Conservation (phyloP, 2,888 invertebrate species). For the Drosophila leonis region DNA sequence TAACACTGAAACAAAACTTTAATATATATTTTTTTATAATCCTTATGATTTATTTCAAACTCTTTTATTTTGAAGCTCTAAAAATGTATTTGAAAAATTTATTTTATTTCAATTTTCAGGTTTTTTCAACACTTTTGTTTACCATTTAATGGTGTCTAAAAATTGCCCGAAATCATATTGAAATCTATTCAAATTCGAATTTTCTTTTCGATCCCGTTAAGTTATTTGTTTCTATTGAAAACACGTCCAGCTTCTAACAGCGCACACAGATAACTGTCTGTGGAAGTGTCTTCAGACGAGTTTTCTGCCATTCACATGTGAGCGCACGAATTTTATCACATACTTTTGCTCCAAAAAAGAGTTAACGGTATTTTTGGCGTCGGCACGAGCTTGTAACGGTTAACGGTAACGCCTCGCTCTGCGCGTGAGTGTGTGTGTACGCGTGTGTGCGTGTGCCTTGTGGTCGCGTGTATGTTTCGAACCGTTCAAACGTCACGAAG, state of each 20-base stretch:
- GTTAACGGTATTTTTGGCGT: slow-evolving; percentile 57
- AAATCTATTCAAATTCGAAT: slow-evolving; percentile 1
- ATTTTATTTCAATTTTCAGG: neutral
- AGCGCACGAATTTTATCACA: slow-evolving; percentile 45
- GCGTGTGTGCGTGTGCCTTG: slow-evolving; percentile 43
- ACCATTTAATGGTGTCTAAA: slow-evolving; percentile 6
- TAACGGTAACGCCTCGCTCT: slow-evolving; percentile 35
- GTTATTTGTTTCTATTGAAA: slow-evolving; percentile 7
- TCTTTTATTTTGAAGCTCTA: neutral
- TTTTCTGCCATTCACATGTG: slow-evolving; percentile 57
- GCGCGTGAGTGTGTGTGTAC: slow-evolving; percentile 21
- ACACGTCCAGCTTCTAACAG: slow-evolving; percentile 50
- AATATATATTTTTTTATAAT: neutral
- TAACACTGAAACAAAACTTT: neutral
- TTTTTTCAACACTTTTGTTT: slow-evolving; percentile 6
- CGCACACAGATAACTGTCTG: slow-evolving; percentile 52
- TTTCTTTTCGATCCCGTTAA: slow-evolving; percentile 18
- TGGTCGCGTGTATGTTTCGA: slow-evolving; percentile 83
- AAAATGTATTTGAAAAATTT: neutral
- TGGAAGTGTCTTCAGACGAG: slow-evolving; percentile 12
- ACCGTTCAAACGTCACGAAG: slow-evolving; percentile 86
- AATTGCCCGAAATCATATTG: slow-evolving; percentile 4
- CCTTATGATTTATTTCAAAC: neutral
- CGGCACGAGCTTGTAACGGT: slow-evolving; percentile 48
- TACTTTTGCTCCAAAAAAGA: slow-evolving; percentile 45